Conservation (phyloP, 1,140 invertebrate genomes). For the Drosophila quadrilineata region DNA sequence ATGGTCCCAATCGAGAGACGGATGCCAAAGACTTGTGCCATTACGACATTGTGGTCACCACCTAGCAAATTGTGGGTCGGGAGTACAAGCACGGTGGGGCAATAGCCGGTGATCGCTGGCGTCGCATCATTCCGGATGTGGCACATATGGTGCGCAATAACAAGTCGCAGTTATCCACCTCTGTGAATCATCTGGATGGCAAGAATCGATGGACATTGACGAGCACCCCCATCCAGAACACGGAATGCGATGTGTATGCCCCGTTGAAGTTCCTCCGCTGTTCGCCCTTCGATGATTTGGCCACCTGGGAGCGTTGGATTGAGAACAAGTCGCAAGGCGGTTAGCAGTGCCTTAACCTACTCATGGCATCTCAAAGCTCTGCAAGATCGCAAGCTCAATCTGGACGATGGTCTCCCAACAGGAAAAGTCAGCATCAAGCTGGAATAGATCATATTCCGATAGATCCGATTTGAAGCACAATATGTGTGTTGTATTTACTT, state of each 20-base stretch:
- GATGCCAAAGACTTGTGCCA: too few relatives aligned
- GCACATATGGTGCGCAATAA: conserved; percentile 95
- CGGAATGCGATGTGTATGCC: conserved; percentile 93
- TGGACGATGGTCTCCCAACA: too few relatives aligned
- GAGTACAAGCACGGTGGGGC: conserved; percentile 82
- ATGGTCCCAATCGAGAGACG: too few relatives aligned
- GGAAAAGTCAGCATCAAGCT: not conserved
- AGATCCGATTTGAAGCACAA: too few relatives aligned
- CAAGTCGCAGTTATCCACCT: conserved; percentile 88
- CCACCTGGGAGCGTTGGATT: conserved; percentile 87
- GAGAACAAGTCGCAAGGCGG: conserved; percentile 86
- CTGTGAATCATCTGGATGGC: conserved; percentile 86
- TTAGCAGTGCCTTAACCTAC: conserved; percentile 87
- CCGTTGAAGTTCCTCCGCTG: conserved; percentile 92
- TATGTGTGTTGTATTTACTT: too few relatives aligned
- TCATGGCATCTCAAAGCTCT: conserved; percentile 92
- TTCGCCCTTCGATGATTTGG: conserved; percentile 93
- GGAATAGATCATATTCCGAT: not conserved
- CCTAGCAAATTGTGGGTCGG: conserved; percentile 84
- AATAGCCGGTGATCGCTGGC: conserved; percentile 84
- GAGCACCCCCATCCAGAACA: conserved; percentile 97
- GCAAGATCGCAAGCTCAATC: too few relatives aligned
- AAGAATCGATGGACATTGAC: conserved; percentile 92
- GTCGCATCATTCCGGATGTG: conserved; percentile 95
- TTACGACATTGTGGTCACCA: too few relatives aligned